Evolutionary conservation across 1,140 invertebrate species (phyloP), one percentile per base, ranked within the genome.

Genomic region (Trichonephila clavipes): DNA sequence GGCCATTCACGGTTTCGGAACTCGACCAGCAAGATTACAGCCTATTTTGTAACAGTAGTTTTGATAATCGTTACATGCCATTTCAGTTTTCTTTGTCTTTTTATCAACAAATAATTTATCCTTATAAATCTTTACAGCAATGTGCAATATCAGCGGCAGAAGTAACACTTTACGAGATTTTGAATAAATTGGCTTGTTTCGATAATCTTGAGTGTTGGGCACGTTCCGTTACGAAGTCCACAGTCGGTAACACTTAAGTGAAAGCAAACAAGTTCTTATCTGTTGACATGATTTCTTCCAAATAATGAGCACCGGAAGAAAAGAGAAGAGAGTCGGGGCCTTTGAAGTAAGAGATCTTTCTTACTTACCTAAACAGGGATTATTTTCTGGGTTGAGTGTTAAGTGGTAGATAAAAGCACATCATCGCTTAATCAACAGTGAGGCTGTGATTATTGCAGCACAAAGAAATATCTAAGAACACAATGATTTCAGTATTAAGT

Each of bases 181-280:
- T 34, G 72, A 34, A 6, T 40, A 77, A 77, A 77, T 77, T 77
- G 28, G 24, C 16, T 18, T 77, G 72, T 7, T 4, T 77, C 72
- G 24, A 19, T 51, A 40, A 77, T 85, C 83, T 61, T 3, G 21
- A 85, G 58, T 85, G 28, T 21, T 16, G 51, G 83, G 83, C 83
- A 61, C 82, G 82, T 61, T 85, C 82, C 82, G 83, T 85, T 59
- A 58, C 83, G 28, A 85, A 85, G 83, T 85, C 83, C 58, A 85
- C 24, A 18, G 58, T 85, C 83, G 83, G 83, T 51, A 61, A n/a
- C 83, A 28, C 83, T 61, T 59, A 85, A 85, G 82, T 28, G 83
- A 58, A 21, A 85, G 83, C 58, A 58, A 85, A 85, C n/a, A 85
- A 14, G 2, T 85, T 24, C 82, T 85, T 85, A 85, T 85, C 82